Base-by-base conservation (phyloP, 2,797 vertebrate genomes). In the Pseudochromis fuscus region DNA sequence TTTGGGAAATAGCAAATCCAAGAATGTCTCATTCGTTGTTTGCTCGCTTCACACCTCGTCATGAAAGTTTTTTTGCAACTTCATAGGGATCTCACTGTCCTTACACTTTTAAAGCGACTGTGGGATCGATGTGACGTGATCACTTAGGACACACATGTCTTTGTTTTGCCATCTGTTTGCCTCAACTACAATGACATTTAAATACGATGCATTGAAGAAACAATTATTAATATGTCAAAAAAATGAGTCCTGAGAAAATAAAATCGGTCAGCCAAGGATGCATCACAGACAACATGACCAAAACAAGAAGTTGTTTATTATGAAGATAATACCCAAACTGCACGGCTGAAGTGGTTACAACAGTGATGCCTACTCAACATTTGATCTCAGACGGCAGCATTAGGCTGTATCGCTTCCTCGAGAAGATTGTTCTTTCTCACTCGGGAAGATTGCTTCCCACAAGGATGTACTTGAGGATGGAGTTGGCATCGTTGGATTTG, bases 361-460 rank as follows among this genome's bases (percentile, higher is more conserved):
- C 37, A 60, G 35, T 56, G 37, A 49, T 30, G 6, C 27, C 58
- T 9, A 25, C 35, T 12, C 24, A 57, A n/a, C 23, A 10, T 3
- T 59, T 18, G 19, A 21, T 31, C 31, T 53, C 49, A 33, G 24
- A 50, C 19, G 38, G 37, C 12, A 40, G 19, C 46, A 30, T 30
- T 9, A 9, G 21, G 19, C 44, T 11, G 4, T 56, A 53, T 33
- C 52, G 3, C 31, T 52, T n/a, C 45, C 60, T 56, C 2, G 18
- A 60, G 30, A 21, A 52, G 44, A 67, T 57, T 11, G 30, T 46
- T 48, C 58, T 64, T 42, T 75, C 69, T 42, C 48, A 28, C 25
- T 69, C 9, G 13, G 53, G 25, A 24, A 51, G 63, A 78, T 74
- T 66, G 45, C 58, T 50, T 75, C 51, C 67, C 37, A 64, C 70